A percentile compares a stretch with the other conserved stretches of the same genome.
Evolutionary conservation across 2,888 invertebrate genomes (phyloP).

Genomic region (Andrena minutula): DNA sequence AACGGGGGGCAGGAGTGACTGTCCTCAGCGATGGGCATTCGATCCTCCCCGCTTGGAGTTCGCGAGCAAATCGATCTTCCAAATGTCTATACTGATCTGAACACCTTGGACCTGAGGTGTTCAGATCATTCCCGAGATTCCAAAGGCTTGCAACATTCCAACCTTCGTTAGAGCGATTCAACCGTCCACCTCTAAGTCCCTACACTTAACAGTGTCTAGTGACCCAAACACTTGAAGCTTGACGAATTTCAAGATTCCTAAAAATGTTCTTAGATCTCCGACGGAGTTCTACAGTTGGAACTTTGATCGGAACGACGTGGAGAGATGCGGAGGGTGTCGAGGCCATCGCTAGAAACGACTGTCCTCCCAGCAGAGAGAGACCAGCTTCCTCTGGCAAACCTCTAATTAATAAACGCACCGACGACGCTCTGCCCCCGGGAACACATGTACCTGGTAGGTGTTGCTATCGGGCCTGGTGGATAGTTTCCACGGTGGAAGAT

Average conservation of each 20-base stretch:
- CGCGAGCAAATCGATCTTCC: not conserved
- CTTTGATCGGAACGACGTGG: not conserved
- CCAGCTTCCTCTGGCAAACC: slow-evolving; percentile 67
- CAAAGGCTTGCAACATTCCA: too few relatives aligned
- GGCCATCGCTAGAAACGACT: slow-evolving; percentile 34
- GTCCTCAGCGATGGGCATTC: slow-evolving; percentile 14
- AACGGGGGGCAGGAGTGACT: slow-evolving; percentile 18
- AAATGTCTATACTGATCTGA: not conserved
- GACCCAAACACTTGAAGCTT: not conserved
- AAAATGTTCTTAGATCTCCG: not conserved
- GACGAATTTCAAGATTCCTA: not conserved
- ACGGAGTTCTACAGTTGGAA: not conserved
- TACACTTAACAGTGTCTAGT: not conserved
- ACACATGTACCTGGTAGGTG: slow-evolving; percentile 65
- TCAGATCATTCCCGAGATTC: too few relatives aligned
- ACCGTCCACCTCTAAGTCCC: too few relatives aligned
- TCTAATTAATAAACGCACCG: slow-evolving; percentile 82
- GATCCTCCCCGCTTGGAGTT: not conserved
- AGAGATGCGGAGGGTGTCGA: not conserved
- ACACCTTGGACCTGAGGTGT: too few relatives aligned
- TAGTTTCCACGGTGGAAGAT: slow-evolving; percentile 54
- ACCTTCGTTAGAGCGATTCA: too few relatives aligned
- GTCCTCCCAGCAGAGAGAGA: slow-evolving; percentile 33
- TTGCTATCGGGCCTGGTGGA: slow-evolving; percentile 61
- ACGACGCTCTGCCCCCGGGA: slow-evolving; percentile 70